Percentiles rank a stretch among this genome's conserved stretches.
Conservation (phyloP, 2,797 vertebrate genomes). For the Eulemur albifrons region DNA sequence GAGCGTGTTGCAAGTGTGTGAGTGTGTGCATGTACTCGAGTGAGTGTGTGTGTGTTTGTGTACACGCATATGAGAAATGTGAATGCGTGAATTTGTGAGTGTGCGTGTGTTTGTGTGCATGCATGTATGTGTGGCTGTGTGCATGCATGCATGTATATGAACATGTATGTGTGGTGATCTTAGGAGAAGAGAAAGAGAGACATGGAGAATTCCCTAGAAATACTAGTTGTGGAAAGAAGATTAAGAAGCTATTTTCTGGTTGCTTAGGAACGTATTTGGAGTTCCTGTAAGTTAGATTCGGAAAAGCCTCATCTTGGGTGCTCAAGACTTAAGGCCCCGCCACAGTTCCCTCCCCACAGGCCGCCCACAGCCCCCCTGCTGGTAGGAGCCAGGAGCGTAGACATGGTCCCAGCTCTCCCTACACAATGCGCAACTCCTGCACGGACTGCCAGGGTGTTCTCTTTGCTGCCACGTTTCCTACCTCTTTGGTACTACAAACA, state of each 20-base stretch:
- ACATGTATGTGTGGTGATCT: background rate
- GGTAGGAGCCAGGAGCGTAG: rapidly evolving
- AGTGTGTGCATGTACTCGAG: background rate
- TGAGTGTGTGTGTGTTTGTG: background rate
- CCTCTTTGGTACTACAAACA: background rate
- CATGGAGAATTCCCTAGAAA: background rate
- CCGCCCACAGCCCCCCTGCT: rapidly evolving
- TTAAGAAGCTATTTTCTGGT: background rate
- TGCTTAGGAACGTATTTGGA: background rate
- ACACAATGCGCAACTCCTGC: too few relatives aligned
- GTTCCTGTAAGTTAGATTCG: background rate
- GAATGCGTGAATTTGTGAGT: rapidly evolving
- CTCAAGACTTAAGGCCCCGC: background rate
- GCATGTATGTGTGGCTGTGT: rapidly evolving
- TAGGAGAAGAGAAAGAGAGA: background rate
- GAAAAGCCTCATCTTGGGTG: background rate
- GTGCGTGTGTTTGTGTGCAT: background rate
- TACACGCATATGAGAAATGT: background rate
- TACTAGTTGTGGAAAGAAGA: background rate
- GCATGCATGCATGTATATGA: background rate
- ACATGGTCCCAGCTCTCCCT: background rate
- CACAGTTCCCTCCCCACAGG: rapidly evolving
- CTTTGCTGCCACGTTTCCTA: background rate
- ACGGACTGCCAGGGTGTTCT: background rate
- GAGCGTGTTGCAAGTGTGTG: background rate